These are phyloP conservation scores for Scolanthus callimorphus DNA, from an alignment of 92 coral and sea anemone species.

Conservation along the genomic window DNA sequence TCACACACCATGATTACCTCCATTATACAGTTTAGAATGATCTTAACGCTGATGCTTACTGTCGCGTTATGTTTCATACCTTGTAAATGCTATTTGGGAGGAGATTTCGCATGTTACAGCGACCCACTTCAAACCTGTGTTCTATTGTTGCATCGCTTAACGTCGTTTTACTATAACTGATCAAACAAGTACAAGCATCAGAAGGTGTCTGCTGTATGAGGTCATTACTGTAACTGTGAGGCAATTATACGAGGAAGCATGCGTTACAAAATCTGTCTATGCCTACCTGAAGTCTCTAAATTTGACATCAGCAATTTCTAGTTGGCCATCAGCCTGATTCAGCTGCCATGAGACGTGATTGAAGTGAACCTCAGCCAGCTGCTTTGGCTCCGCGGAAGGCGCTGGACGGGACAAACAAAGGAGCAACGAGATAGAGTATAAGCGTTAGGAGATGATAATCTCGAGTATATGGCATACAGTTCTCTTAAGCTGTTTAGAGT, in stretches of 20 bases:
- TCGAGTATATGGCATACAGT: background rate
- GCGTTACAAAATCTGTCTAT: no score
- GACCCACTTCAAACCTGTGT: constrained; percentile 87
- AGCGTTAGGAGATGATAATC: no score
- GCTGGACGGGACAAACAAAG: constrained; percentile 26
- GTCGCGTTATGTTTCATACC: constrained; percentile 49
- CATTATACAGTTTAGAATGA: no score
- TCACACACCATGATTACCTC: no score
- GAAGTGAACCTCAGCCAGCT: constrained; percentile 91
- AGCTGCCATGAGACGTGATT: constrained; percentile 94
- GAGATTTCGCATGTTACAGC: constrained; percentile 85
- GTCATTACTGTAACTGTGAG: no score
- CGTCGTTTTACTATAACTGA: constrained; percentile 86
- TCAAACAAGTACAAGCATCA: no score
- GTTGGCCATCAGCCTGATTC: constrained; percentile 92
- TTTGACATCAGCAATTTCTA: constrained; percentile 88
- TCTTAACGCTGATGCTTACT: background rate
- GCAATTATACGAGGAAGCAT: no score
- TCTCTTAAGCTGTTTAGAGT: no score
- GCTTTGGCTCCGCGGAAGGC: constrained; percentile 79
- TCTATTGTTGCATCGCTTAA: constrained; percentile 86
- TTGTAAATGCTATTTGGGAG: constrained; percentile 91
- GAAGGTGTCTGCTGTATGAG: no score
- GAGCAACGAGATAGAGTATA: no score
- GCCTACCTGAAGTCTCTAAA: constrained; percentile 92